Evolutionary conservation across 2,113 vertebrate species (phyloP).

Genomic region (Xenopus borealis): DNA sequence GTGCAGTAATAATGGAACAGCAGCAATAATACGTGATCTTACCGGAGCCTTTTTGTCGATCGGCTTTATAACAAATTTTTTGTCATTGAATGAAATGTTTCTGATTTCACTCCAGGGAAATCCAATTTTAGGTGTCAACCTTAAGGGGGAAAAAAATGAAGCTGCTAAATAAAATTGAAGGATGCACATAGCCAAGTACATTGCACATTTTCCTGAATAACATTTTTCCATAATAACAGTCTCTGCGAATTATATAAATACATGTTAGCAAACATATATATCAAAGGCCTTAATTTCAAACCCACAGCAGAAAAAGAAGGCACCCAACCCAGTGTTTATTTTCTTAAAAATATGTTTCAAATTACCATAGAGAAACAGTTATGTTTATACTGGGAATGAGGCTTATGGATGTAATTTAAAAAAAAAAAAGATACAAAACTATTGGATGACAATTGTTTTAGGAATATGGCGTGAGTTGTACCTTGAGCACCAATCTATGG

Average conservation of each 20-base stretch:
- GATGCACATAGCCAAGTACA: not conserved
- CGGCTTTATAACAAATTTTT: conserved; percentile 98
- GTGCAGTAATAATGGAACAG: no score
- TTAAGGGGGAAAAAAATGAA: conserved; percentile 54
- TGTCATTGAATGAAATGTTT: conserved; percentile 98
- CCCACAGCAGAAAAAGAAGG: conserved; percentile 5
- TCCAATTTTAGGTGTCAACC: conserved; percentile 95
- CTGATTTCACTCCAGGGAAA: conserved; percentile 98
- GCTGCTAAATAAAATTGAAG: conserved; percentile 1
- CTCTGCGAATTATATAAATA: conserved; percentile 8
- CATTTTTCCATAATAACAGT: not conserved
- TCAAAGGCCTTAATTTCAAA: conserved; percentile 9
- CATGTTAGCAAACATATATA: not conserved
- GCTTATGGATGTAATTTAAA: no score
- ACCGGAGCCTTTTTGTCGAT: conserved; percentile 97
- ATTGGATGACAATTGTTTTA: no score
- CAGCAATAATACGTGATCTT: conserved; percentile 54
- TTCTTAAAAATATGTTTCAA: not conserved
- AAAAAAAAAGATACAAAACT: no score
- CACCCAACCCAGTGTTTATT: not conserved
- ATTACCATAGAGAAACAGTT: no score
- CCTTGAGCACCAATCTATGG: no score
- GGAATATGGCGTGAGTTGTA: no score
- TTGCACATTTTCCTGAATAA: not conserved
- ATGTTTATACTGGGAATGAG: no score